These are phyloP conservation scores for Terrapene triunguis DNA, from an alignment of 2,113 vertebrate species.

Conservation along the genomic window DNA sequence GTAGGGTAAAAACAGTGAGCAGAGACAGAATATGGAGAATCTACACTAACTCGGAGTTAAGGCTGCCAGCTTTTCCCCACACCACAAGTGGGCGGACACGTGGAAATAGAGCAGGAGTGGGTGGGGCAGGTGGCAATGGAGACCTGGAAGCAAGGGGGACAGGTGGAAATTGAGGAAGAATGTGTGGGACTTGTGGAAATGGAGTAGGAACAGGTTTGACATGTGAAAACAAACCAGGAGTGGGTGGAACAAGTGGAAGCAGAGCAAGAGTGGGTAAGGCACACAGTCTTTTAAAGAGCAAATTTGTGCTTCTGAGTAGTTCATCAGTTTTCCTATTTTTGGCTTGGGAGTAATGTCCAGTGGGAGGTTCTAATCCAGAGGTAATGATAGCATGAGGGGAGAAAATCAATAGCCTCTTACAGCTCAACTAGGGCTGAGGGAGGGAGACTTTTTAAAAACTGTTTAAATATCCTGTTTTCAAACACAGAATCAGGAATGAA, in stretches of 20 bases:
- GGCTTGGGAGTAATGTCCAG: not conserved
- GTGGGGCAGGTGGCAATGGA: not conserved
- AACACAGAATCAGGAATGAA: not conserved
- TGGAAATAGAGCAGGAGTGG: constrained; percentile 21
- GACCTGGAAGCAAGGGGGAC: constrained; percentile 33
- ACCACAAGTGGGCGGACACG: constrained; percentile 22
- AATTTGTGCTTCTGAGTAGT: fast-evolving
- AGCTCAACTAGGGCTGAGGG: not conserved
- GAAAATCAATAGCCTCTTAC: not conserved
- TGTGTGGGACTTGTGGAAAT: constrained; percentile 36
- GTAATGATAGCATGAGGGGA: not conserved
- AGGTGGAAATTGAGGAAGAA: constrained; percentile 48
- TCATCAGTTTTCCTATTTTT: not conserved
- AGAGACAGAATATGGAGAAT: not conserved
- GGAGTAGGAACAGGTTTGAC: constrained; percentile 66
- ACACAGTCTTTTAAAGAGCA: not conserved
- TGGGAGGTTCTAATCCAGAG: not conserved
- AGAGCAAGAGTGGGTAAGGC: constrained; percentile 12
- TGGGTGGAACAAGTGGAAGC: not conserved
- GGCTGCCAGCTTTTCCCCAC: constrained; percentile 34
- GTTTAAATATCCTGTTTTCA: constrained; percentile 17
- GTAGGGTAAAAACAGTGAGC: constrained; percentile 14
- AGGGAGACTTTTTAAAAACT: not conserved
- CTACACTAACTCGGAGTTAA: constrained; percentile 24
- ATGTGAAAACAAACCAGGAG: constrained; percentile 56